Base-by-base conservation (phyloP, 2,797 vertebrate species). In the Thripadectes ignobilis region DNA sequence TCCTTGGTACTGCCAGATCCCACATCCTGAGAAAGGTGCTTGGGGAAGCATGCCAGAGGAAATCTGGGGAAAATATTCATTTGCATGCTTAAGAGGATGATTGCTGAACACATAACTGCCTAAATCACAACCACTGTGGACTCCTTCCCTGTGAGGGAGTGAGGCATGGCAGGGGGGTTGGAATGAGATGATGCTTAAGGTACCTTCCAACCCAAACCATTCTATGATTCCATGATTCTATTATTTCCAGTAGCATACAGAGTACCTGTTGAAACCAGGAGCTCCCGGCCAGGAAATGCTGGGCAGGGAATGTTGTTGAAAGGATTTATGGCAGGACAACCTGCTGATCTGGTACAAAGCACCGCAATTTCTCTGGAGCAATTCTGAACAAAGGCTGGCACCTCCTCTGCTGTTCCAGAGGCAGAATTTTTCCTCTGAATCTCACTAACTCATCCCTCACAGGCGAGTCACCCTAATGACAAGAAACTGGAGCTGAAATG, bases 401-500 rank as follows among this genome's bases (percentile, higher is more conserved):
- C 78, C 82, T 92, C 88, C 85, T 85, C 68, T 73, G 72, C 76
- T 69, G 10, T 17, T 81, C 61, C 83, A 92, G 92, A 89, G 81
- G 81, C 85, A 72, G 63, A 91, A 78, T 51, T 51, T 52, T 89
- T 76, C 85, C 77, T 83, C 91, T 85, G 77, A 82, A 77, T 57
- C 87, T 93, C 75, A 79, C 90, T 84, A 94, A 68, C 14, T 4
- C 73, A 81, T 91, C 6, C 1, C 71, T 92, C 85, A 49, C 73
- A 85, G 87, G 65, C 77, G 10, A 94, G 72, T 73, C 74, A 85
- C 32, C 27, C 81, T 94, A 92, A 94, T 82, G 85, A 94, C 75
- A 93, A 94, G 92, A 95, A 96, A 96, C 93, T 68, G 85, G 75
- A 95, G 88, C 86, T 85, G 92, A 92, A 96, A 95, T 69, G 76